A percentile compares a stretch with the other conserved stretches of the same genome.
Conservation (phyloP, 2,888 invertebrate species). For the Lypha dubia region DNA sequence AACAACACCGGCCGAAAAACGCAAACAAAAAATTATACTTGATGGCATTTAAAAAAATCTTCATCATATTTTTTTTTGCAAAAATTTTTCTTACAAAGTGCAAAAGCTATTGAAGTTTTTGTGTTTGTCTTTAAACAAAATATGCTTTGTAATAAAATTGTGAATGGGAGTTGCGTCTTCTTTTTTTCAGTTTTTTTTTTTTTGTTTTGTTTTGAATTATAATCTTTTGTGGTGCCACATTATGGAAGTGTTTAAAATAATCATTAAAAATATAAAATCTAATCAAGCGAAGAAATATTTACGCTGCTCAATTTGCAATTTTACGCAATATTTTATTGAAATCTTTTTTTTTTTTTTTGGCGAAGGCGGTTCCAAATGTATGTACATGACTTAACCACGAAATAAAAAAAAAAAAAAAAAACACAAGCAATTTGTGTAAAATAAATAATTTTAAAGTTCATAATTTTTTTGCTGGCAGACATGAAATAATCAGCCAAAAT, state of each 20-base stretch:
- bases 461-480: too few relatives aligned
- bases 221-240: background rate
- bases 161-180: slow-evolving; percentile 9
- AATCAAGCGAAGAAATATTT: slow-evolving; percentile 10
- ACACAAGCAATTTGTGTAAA: too few relatives aligned
- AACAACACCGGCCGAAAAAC: background rate
- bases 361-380: background rate
- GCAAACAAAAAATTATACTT: slow-evolving; percentile 32
- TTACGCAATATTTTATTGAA: slow-evolving; percentile 6
- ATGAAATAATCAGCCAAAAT: too few relatives aligned
- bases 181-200: slow-evolving; percentile 7
- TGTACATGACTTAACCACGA: background rate
- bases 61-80: slow-evolving; percentile 14
- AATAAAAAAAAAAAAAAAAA: too few relatives aligned
- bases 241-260: background rate
- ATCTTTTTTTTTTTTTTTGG: background rate
- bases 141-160: slow-evolving; percentile 24
- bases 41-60: slow-evolving; percentile 44
- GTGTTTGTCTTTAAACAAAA: background rate
- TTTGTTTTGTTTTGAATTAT: background rate
- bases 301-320: background rate
- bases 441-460: too few relatives aligned
- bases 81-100: background rate
- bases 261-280: background rate
- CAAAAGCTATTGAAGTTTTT: background rate